Base-by-base conservation (phyloP, 2,888 invertebrate genomes). In the Eristalinus aeneus region DNA sequence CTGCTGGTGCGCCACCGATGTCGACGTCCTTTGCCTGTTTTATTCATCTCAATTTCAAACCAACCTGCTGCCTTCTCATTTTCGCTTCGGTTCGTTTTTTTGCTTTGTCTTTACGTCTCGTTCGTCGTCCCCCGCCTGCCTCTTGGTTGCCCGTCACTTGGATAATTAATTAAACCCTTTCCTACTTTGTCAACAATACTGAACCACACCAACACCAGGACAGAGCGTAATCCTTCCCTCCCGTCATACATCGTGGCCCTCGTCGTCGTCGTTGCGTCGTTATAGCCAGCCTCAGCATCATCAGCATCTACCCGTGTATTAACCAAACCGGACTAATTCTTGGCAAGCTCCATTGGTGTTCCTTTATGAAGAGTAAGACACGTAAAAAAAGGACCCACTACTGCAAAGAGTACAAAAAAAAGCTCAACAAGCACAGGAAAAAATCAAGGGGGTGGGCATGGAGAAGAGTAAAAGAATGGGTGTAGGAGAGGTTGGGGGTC, bases 81-180 rank as follows among this genome's bases (percentile, higher is more conserved):
- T 85, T 72, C 63, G 11, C 54, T 46, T 74, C 16, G 16, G 46
- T 78, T 83, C 16, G 54, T 39, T 10, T 4, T 27, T 46, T 80
- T 63, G 72, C 58, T 58, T 36, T 75, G 75, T 75, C 61, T 32
- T 64, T 64, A 27, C 31, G 46, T 32, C 31, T 27, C 9, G 27
- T 20, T 60, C 12, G 4, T 71, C 23, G 12, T 10, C 11, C 20
- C 23, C 34, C 32, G 23, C 23, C 46, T 46, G 71, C 46, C 46
- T 68, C 27, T 27, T 27, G 27, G 27, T 69, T 65, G 11, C 74
- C 74, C 71, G 61, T 58, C 54, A 56, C 68, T 77, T 85, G 76
- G 85, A 77, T 85, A 85, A 85, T 85, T 85, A 85, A 85, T 85
- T 85, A 85, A 85, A 85, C 80, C 85, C 85, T 84, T 84, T 75